These are phyloP conservation scores for Erynnis tages DNA, from an alignment of 2,888 invertebrate genomes.

Conservation along the genomic window DNA sequence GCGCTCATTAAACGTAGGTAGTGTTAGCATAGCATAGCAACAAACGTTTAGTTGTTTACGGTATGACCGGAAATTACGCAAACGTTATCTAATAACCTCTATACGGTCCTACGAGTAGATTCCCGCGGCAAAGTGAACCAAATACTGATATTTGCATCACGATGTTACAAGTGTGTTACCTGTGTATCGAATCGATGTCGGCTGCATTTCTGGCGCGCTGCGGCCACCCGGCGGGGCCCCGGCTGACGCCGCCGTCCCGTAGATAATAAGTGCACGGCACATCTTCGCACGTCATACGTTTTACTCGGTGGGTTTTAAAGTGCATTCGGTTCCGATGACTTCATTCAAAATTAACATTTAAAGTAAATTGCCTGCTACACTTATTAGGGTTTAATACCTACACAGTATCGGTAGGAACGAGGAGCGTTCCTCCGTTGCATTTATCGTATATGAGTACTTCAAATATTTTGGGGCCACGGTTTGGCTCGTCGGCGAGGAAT, in stretches of 20 bases:
- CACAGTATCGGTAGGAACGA: too few relatives aligned
- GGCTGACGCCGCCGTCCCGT: conserved; percentile 49
- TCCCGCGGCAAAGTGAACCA: conserved; percentile 15
- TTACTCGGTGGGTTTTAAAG: conserved; percentile 51
- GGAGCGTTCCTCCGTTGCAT: conserved; percentile 9
- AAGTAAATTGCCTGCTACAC: not conserved
- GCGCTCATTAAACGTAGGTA: too few relatives aligned
- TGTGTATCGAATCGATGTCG: conserved; percentile 38
- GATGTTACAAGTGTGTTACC: conserved; percentile 21
- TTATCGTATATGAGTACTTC: conserved; percentile 25
- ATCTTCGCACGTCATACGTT: conserved; percentile 56
- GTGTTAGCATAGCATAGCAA: not conserved
- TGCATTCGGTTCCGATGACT: conserved; percentile 44
- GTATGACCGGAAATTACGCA: conserved; percentile 4
- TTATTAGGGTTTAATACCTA: too few relatives aligned
- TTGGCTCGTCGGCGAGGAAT: conserved; percentile 34
- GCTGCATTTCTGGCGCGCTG: conserved; percentile 55
- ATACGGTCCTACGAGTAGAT: not conserved
- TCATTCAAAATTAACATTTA: not conserved
- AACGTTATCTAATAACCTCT: conserved; percentile 16
- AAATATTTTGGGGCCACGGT: conserved; percentile 23
- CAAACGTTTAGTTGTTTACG: conserved; percentile 6
- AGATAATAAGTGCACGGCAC: conserved; percentile 70
- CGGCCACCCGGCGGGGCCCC: conserved; percentile 69
- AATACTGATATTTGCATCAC: conserved; percentile 27